Conservation (phyloP, 2,888 invertebrate species). For the Stictocephala bisonia region DNA sequence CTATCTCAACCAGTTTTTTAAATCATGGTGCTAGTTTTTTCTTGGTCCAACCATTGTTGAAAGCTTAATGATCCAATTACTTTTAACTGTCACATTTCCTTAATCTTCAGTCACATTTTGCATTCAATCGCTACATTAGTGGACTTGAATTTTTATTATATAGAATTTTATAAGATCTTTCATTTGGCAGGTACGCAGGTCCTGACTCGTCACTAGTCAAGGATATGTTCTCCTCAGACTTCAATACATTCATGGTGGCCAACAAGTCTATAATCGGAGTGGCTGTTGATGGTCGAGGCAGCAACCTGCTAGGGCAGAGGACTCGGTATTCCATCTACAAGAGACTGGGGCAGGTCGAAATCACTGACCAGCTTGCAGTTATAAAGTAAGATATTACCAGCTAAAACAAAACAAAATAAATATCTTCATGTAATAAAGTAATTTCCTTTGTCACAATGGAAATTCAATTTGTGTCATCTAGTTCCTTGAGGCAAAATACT, state of each 20-base stretch:
- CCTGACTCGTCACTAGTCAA: constrained; percentile 89
- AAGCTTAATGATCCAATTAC: too few species aligned
- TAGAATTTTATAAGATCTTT: too few species aligned
- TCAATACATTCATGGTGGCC: constrained; percentile 88
- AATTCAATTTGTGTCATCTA: too few species aligned
- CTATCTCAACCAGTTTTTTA: too few species aligned
- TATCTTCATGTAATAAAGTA: background rate
- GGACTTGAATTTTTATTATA: too few species aligned
- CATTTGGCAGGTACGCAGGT: constrained; percentile 93
- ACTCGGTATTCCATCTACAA: constrained; percentile 86
- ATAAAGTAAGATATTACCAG: constrained; percentile 74
- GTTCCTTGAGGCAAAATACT: too few species aligned
- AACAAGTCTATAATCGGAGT: constrained; percentile 88
- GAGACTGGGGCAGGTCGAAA: constrained; percentile 88
- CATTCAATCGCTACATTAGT: too few species aligned
- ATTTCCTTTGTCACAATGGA: too few species aligned
- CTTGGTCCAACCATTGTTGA: too few species aligned
- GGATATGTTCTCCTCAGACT: constrained; percentile 84
- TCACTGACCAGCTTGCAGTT: constrained; percentile 90
- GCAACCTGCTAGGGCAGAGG: constrained; percentile 85
- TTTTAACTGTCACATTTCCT: too few species aligned
- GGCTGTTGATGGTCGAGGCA: constrained; percentile 91
- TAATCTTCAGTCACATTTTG: too few species aligned
- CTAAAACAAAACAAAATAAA: background rate
- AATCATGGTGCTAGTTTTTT: too few species aligned